phyloP scores from a whole-genome alignment of 1,140 invertebrate genomes.

The Philaenus spumarius region DNA sequence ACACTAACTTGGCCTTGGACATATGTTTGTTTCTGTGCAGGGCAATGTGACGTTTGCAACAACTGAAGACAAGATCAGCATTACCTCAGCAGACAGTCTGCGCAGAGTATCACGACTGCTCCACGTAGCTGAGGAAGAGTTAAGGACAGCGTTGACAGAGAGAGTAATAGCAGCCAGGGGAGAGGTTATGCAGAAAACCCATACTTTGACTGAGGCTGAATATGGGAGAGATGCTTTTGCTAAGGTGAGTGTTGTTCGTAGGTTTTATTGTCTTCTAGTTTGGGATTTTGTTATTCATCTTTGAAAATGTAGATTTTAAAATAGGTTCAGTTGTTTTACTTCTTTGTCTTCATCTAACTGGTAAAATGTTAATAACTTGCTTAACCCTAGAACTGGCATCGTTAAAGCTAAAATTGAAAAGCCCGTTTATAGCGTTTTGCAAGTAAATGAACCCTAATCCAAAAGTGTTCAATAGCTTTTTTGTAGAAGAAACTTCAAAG shows the following conservation, averaged over 20 bases:
- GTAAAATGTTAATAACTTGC: too few species aligned
- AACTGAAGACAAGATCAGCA: conserved; percentile 57
- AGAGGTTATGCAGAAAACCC: conserved; percentile 88
- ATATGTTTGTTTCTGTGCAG: too few species aligned
- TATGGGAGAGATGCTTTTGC: conserved; percentile 91
- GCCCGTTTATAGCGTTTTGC: too few species aligned
- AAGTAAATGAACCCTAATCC: too few species aligned
- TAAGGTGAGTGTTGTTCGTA: conserved; percentile 53
- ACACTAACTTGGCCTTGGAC: too few species aligned
- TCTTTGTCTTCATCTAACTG: too few species aligned
- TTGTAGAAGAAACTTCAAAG: too few species aligned
- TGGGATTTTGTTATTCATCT: conserved; percentile 8
- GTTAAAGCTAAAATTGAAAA: too few species aligned
- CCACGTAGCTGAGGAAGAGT: conserved; percentile 61
- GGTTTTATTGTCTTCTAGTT: not conserved
- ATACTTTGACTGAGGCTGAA: conserved; percentile 74
- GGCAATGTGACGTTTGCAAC: conserved; percentile 65
- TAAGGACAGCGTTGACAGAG: conserved; percentile 70
- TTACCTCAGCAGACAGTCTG: conserved; percentile 49
- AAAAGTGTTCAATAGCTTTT: too few species aligned
- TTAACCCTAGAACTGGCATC: too few species aligned
- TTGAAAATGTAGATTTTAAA: too few species aligned
- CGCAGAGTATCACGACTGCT: conserved; percentile 56
- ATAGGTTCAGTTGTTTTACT: too few species aligned
- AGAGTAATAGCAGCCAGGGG: conserved; percentile 89